Evolutionary conservation across 2,888 invertebrate genomes (phyloP).

Genomic region (Netelia inedita): DNA sequence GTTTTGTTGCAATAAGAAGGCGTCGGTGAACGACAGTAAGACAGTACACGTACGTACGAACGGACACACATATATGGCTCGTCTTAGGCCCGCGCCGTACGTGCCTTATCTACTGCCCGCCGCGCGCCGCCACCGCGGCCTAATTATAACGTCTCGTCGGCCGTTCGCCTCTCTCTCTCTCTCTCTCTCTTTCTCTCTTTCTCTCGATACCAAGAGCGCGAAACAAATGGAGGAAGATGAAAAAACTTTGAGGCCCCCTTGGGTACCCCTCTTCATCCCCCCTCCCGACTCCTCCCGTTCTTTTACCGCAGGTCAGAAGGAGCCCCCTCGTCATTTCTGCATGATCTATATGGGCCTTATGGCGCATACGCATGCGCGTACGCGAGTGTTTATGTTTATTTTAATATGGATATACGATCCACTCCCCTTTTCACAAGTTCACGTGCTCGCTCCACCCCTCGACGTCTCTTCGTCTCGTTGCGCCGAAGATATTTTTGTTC

Average conservation of each 20-base stretch:
- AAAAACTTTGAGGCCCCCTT: conserved; percentile 63
- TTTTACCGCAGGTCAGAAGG: conserved; percentile 30
- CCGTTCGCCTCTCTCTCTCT: conserved; percentile 44
- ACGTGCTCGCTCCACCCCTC: conserved; percentile 37
- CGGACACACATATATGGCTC: not conserved
- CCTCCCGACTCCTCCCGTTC: not conserved
- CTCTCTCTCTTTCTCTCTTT: not conserved
- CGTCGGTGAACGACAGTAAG: conserved; percentile 47
- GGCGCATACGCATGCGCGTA: not conserved
- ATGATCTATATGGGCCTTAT: conserved; percentile 44
- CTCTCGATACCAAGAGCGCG: conserved; percentile 40
- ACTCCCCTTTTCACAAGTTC: conserved; percentile 55
- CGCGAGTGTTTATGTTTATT: not conserved
- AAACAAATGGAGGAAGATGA: conserved; percentile 73
- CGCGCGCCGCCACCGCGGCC: conserved; percentile 68
- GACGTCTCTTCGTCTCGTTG: not conserved
- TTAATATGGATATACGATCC: conserved; percentile 10
- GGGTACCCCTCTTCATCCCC: conserved; percentile 35
- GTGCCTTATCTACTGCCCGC: conserved; percentile 74
- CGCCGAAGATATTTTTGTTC: not conserved
- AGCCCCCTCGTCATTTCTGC: conserved; percentile 69
- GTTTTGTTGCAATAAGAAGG: conserved; percentile 77
- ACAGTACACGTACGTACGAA: conserved; percentile 59
- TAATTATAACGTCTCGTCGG: conserved; percentile 79
- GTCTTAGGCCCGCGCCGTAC: conserved; percentile 8